phyloP scores from a whole-genome alignment of 2,888 invertebrate genomes.

The Metellina segmentata region DNA sequence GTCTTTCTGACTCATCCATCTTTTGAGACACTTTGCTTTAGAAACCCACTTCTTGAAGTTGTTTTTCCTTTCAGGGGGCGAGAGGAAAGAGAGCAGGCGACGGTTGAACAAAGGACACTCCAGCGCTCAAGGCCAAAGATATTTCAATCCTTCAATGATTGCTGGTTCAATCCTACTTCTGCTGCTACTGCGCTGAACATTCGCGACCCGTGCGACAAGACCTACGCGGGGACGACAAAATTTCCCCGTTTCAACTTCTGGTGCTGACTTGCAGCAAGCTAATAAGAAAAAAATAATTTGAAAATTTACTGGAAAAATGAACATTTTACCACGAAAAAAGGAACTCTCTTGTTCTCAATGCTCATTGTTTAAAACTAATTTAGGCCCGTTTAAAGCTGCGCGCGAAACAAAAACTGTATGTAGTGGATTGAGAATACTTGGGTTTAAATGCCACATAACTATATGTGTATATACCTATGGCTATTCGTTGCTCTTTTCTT shows the following conservation, averaged over 20 bases:
- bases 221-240: neutral
- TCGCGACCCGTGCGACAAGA: neutral
- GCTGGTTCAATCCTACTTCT: conserved; percentile 8
- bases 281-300: conserved; percentile 6
- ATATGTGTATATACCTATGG: conserved; percentile 60
- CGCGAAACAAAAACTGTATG: conserved; percentile 38
- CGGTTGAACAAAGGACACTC: conserved; percentile 48
- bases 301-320: conserved; percentile 20
- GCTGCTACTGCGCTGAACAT: conserved; percentile 24
- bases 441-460: conserved; percentile 43
- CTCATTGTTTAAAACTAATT: conserved; percentile 55
- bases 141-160: neutral
- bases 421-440: conserved; percentile 31
- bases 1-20: neutral
- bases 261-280: conserved; percentile 62
- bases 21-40: neutral
- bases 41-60: neutral
- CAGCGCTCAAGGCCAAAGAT: conserved; percentile 17
- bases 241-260: conserved; percentile 50
- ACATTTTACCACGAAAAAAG: conserved; percentile 32
- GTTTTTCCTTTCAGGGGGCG: conserved; percentile 37
- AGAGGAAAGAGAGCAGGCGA: conserved; percentile 70
- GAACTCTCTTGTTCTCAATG: conserved; percentile 47
- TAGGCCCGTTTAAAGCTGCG: conserved; percentile 41
- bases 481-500: conserved; percentile 50